Evolutionary conservation across 2,888 invertebrate genomes (phyloP).

Genomic region (Reticulitermes lucifugus): DNA sequence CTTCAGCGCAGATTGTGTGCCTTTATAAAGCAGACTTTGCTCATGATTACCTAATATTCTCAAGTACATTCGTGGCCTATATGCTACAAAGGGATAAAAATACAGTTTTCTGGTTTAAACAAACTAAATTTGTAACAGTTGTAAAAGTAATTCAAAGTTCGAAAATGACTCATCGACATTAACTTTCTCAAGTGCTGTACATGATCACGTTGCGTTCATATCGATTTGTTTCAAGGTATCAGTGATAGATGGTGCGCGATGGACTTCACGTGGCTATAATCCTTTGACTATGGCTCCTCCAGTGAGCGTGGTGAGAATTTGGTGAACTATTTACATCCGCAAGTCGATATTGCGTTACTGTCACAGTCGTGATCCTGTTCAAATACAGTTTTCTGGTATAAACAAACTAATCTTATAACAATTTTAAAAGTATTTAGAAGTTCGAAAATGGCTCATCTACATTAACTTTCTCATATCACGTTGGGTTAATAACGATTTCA

Average conservation of each 20-base stretch:
- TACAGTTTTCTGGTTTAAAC: no score
- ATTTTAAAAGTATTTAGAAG: not conserved
- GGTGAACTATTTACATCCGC: not conserved
- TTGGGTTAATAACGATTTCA: not conserved
- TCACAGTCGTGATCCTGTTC: no score
- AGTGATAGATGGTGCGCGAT: not conserved
- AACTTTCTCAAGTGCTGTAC: constrained; percentile 40
- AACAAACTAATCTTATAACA: no score
- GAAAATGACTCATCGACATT: not conserved
- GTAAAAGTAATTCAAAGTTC: not conserved
- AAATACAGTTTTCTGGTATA: no score
- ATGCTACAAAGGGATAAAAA: no score
- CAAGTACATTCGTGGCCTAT: no score
- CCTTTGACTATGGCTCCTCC: not conserved
- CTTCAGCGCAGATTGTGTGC: no score
- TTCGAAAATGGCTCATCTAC: not conserved
- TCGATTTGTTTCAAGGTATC: not conserved
- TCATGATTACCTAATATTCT: no score
- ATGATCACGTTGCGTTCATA: not conserved
- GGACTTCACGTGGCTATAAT: not conserved
- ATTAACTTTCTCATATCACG: constrained; percentile 24
- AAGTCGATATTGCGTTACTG: not conserved
- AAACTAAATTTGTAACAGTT: no score
- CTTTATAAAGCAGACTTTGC: no score
- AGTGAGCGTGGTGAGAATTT: not conserved